Evolutionary conservation across 2,888 invertebrate genomes (phyloP).

Genomic region (Theodoxus fluviatilis): DNA sequence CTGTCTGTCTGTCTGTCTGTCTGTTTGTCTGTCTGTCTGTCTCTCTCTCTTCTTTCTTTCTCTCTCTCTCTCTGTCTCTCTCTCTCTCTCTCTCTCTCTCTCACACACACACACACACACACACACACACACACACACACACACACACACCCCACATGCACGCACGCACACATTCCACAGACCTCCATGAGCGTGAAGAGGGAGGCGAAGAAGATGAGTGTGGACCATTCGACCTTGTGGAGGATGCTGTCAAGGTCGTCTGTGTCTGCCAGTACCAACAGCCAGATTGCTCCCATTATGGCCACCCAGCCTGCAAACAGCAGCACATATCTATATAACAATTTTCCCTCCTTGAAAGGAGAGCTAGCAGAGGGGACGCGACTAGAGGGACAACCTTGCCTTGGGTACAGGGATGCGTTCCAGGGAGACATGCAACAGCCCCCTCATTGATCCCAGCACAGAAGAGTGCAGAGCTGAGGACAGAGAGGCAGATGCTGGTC

Average conservation of each 20-base stretch:
- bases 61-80: neutral
- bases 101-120: neutral
- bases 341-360: too few species aligned
- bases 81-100: neutral
- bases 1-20: too few species aligned
- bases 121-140: constrained; percentile 15
- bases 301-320: constrained; percentile 77
- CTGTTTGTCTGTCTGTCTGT: too few species aligned
- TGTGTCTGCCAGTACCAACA: constrained; percentile 80
- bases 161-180: neutral
- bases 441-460: too few species aligned
- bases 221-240: constrained; percentile 89
- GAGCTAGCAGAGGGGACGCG: too few species aligned
- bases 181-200: constrained; percentile 90
- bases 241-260: constrained; percentile 84
- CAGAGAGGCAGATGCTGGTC: neutral
- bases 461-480: too few species aligned
- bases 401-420: too few species aligned
- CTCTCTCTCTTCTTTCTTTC: too few species aligned
- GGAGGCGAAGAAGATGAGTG: constrained; percentile 86
- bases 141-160: neutral
- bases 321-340: too few species aligned
- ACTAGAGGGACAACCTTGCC: too few species aligned
- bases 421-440: too few species aligned
- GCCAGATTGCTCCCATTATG: constrained; percentile 79